Base-by-base conservation (phyloP, 2,797 vertebrate genomes). In the Pelodytes ibericus region DNA sequence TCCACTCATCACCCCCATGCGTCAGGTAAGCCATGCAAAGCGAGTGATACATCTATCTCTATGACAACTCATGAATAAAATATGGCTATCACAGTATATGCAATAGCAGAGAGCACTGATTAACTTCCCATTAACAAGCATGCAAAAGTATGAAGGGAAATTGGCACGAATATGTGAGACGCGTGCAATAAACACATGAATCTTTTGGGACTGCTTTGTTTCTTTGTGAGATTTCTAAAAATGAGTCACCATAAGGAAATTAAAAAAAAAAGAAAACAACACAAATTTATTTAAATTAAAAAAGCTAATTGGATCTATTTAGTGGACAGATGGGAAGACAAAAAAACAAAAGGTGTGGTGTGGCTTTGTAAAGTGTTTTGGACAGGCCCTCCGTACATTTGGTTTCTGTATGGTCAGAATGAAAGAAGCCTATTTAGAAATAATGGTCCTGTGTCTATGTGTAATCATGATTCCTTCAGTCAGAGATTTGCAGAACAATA, bases 21-120 rank as follows among this genome's bases (percentile, higher is more conserved):
- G 59, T 39, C 25, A 59, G 30, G 70, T 72, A 78, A 49, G 75
- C 18, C 67, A 78, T 62, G 68, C 27, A 56, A 65, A 72, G 63
- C 62, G 67, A 72, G 39, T 66, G 62, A 72, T 60, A 66, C 69
- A 78, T 78, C 70, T 78, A 72, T 78, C 75, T 60, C 69, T 53
- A 61, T 49, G 75, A 78, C 75, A 78, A 41, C 69, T 78, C 69
- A 72, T 78, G 75, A 78, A 78, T 78, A 78, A 78, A 51, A 67
- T 65, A 78, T 58, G 44, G 65, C 36, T 56, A 53, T 65, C 39
- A 36, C 53, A 64, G 53, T 18, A 61, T 72, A 78, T 72, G 75
- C 62, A 79, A 73, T 61, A 60, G 57, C 57, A 73, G 56, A 16
- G 53, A 72, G 68, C 64, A 60, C 69, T 72, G 70, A 73, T 79